Evolutionary conservation across 2,797 vertebrate species (phyloP), one percentile per base, ranked within the genome.

Genomic region (Typhlichthys eigenmanni): DNA sequence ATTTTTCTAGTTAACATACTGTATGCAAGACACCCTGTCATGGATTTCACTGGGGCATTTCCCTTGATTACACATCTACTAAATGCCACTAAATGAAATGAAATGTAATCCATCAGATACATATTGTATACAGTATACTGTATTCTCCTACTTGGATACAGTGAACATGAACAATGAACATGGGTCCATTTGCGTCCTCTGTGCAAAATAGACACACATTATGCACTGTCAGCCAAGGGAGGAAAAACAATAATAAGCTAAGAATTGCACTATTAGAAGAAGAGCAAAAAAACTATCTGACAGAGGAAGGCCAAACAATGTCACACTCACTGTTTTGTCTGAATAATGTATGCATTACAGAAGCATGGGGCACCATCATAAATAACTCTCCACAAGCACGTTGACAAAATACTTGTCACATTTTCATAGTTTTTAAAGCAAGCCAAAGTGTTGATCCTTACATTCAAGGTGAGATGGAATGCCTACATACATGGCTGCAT

Each of bases 161-260:
- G 62, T 17, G 17, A 17, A 17, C 17, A 17, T 17, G 17, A 17
- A 17, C 17, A 17, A 17, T 17, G 17, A 60, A 56, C 68, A 78
- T 71, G 60, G 77, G 70, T 69, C 29, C 3, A 56, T 46, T 60
- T 43, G 38, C 55, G 55, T 54, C 46, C 48, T 64, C 32, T 54
- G 55, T 55, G 38, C 17, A 59, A 65, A 8, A 9, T 45, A 63
- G 64, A 66, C 60, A 68, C 52, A 69, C 67, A 60, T 69, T 53
- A 62, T 75, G 64, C 66, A 53, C 24, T 71, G 67, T 59, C 69
- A 58, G 68, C 56, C 69, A 75, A 75, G 61, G 60, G 58, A 71
- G 57, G 12, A 52, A 29, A 64, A 53, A 70, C 62, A 64, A 82
- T 74, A 61, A 55, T 29, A 32, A 19, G 57, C 24, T 57, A 19